Conservation (phyloP, 1,140 invertebrate genomes). For the Dendroctonus valens region DNA sequence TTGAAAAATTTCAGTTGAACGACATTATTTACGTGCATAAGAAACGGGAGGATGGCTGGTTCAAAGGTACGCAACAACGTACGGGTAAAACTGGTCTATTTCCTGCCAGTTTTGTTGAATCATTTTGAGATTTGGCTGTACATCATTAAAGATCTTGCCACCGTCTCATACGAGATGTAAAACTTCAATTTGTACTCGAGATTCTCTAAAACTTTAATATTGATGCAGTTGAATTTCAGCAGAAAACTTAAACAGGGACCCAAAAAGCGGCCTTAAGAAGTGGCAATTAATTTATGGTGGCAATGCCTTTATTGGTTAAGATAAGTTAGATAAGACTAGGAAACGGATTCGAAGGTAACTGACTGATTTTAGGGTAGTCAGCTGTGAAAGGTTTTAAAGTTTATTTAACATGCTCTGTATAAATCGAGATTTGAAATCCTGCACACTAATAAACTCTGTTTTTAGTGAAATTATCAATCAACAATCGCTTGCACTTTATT, state of each 20-base stretch:
- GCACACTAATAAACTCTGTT: too few species aligned
- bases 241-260: neutral
- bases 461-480: too few species aligned
- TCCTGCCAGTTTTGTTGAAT: slow-evolving; percentile 90
- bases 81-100: slow-evolving; percentile 90
- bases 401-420: too few species aligned
- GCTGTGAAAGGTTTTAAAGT: too few species aligned
- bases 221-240: neutral
- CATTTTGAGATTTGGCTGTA: slow-evolving; percentile 54
- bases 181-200: neutral
- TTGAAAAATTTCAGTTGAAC: slow-evolving; percentile 57
- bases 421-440: too few species aligned
- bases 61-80: slow-evolving; percentile 86
- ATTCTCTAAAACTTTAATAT: neutral
- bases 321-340: too few species aligned
- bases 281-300: too few species aligned
- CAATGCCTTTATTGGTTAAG: too few species aligned
- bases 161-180: too few species aligned
- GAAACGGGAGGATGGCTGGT: slow-evolving; percentile 94
- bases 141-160: neutral
- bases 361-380: too few species aligned
- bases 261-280: neutral
- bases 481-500: too few species aligned
- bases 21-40: slow-evolving; percentile 91
- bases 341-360: too few species aligned